Evolutionary conservation across 1,140 invertebrate genomes (phyloP).

Genomic region (Atta colombica): DNA sequence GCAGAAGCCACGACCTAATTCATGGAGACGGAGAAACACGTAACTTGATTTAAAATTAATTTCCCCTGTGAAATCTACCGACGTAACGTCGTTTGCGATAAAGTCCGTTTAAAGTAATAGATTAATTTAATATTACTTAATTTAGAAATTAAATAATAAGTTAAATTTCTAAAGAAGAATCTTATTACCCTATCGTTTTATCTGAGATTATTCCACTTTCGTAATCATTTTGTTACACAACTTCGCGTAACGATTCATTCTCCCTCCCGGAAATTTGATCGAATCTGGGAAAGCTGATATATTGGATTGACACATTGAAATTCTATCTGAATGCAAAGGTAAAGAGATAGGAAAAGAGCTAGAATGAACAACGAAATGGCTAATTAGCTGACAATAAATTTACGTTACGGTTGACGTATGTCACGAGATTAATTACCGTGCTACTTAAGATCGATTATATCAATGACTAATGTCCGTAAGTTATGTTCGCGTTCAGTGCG

Average conservation of each 20-base stretch:
- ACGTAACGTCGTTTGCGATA: background rate
- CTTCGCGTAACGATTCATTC: background rate
- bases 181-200: background rate
- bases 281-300: background rate
- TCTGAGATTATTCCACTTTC: background rate
- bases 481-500: background rate
- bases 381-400: conserved; percentile 75
- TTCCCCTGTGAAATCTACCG: conserved; percentile 27
- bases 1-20: conserved; percentile 45
- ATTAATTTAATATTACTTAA: background rate
- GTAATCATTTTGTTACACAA: background rate
- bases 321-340: background rate
- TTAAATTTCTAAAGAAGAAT: conserved; percentile 8
- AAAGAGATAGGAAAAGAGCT: background rate
- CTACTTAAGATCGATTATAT: conserved; percentile 44
- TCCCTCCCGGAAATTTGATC: background rate
- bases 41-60: conserved; percentile 19
- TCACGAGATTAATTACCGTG: conserved; percentile 45
- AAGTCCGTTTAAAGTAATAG: background rate
- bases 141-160: background rate
- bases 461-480: conserved; percentile 45
- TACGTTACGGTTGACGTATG: conserved; percentile 48
- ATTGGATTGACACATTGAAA: conserved; percentile 57
- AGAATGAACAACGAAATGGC: conserved; percentile 14
- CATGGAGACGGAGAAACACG: background rate